Conservation (phyloP, 1,140 invertebrate species). For the Charaxes varanes region DNA sequence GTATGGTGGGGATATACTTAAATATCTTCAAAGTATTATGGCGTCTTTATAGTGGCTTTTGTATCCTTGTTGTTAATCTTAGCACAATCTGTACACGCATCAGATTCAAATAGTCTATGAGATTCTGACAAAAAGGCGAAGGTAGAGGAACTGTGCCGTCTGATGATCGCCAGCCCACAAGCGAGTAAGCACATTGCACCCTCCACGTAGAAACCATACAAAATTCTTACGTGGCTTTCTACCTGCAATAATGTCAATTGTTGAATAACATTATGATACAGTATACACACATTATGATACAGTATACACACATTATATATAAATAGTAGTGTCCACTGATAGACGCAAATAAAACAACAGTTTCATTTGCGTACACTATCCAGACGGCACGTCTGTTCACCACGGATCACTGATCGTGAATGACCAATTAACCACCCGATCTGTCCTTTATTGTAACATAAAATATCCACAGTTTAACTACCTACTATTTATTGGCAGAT, state of each 20-base stretch:
- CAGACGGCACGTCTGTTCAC: too few species aligned
- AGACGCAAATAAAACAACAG: too few species aligned
- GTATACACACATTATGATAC: neutral
- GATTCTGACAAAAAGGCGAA: conserved; percentile 25
- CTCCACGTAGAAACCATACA: conserved; percentile 81
- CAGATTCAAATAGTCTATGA: conserved; percentile 37
- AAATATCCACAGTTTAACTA: too few species aligned
- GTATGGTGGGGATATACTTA: too few species aligned
- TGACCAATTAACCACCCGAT: too few species aligned
- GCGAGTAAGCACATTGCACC: conserved; percentile 78
- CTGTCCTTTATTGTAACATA: too few species aligned
- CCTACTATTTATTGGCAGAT: too few species aligned
- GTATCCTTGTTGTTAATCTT: conserved; percentile 1
- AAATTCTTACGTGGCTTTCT: conserved; percentile 74
- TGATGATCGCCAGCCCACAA: conserved; percentile 75
- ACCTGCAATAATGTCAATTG: too few species aligned
- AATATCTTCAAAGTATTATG: neutral
- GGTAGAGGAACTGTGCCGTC: conserved; percentile 34
- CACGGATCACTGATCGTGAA: too few species aligned
- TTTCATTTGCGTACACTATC: too few species aligned
- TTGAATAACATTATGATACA: conserved; percentile 1
- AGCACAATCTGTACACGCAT: conserved; percentile 20
- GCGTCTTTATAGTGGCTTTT: neutral
- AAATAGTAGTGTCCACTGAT: too few species aligned
- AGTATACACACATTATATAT: neutral